Conservation (phyloP, 2,113 vertebrate genomes). For the Pseudorasbora parva region DNA sequence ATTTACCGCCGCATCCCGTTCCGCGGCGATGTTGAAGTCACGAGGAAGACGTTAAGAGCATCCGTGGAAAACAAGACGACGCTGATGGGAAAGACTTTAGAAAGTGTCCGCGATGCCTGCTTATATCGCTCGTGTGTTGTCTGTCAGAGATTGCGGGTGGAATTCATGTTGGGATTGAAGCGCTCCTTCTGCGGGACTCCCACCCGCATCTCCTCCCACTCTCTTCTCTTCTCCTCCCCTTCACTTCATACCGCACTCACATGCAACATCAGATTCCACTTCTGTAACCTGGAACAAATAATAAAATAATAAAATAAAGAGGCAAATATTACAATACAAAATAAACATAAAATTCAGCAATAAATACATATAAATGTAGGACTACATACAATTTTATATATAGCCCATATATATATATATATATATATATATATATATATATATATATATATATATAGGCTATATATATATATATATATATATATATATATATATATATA, state of each 20-base stretch:
- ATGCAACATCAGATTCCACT: not conserved
- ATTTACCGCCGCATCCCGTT: constrained; percentile 18
- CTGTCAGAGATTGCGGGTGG: constrained; percentile 12
- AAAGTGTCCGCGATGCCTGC: constrained; percentile 21
- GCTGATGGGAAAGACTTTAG: not conserved
- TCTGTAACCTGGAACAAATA: not conserved
- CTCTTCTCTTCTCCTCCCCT: constrained; percentile 3
- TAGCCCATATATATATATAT: too few relatives aligned
- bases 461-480: too few relatives aligned
- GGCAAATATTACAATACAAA: not conserved
- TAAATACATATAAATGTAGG: too few relatives aligned
- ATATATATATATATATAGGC: too few relatives aligned
- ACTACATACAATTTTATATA: too few relatives aligned
- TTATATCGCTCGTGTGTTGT: not conserved
- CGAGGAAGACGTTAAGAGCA: constrained; percentile 16
- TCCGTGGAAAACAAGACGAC: not conserved
- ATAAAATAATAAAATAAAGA: not conserved
- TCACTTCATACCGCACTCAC: constrained; percentile 18
- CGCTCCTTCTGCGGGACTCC: constrained; percentile 34
- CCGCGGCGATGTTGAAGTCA: constrained; percentile 7
- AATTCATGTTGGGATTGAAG: constrained; percentile 29
- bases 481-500: too few relatives aligned
- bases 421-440: too few relatives aligned
- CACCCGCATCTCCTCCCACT: constrained; percentile 29
- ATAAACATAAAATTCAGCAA: not conserved